Conservation (phyloP, 2,888 invertebrate species). For the Nomada ruficornis region DNA sequence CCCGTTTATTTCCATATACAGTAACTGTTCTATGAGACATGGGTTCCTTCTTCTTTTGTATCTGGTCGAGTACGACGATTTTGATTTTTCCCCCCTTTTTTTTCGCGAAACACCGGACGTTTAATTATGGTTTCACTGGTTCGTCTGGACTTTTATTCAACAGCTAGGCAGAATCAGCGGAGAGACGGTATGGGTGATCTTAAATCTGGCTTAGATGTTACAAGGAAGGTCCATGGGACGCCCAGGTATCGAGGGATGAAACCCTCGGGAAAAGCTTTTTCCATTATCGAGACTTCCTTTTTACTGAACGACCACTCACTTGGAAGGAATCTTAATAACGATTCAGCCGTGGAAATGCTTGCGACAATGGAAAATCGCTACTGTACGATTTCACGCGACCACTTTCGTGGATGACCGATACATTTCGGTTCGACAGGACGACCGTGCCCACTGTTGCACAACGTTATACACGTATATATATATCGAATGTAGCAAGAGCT, state of each 20-base stretch:
- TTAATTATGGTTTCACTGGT: conserved; percentile 14
- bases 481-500: too few species aligned
- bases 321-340: conserved; percentile 1
- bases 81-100: conserved; percentile 13
- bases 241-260: background rate
- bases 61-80: background rate
- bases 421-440: background rate
- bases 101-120: conserved; percentile 1
- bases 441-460: background rate
- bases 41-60: background rate
- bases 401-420: conserved; percentile 4
- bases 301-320: background rate
- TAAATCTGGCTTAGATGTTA: conserved; percentile 32
- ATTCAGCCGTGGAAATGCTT: background rate
- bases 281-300: conserved; percentile 23
- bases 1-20: background rate
- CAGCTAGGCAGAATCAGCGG: background rate
- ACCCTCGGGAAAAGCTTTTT: conserved; percentile 26
- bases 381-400: background rate
- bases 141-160: conserved; percentile 16
- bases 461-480: background rate
- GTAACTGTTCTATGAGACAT: background rate
- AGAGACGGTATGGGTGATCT: background rate
- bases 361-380: background rate
- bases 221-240: conserved; percentile 4